phyloP scores from a whole-genome alignment of 2,797 vertebrate genomes.

The Melanotaenia boesemani region DNA sequence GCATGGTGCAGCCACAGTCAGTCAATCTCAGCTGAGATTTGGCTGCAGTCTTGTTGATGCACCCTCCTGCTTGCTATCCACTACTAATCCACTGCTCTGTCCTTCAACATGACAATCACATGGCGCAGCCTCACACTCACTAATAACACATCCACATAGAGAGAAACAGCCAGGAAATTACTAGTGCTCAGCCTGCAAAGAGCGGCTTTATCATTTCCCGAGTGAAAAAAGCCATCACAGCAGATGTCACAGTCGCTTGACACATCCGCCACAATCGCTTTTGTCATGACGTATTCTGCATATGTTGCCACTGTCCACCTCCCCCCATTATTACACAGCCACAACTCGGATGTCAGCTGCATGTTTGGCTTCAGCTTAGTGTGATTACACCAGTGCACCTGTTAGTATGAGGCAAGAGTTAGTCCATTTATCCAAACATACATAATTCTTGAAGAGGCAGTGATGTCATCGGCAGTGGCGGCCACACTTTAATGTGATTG shows the following conservation, averaged over 20 bases:
- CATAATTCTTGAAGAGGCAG: slow-evolving; percentile 10
- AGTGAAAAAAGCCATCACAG: slow-evolving; percentile 71
- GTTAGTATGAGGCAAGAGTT: slow-evolving; percentile 47
- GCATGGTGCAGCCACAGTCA: slow-evolving; percentile 48
- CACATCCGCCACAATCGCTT: slow-evolving; percentile 56
- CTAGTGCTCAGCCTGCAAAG: slow-evolving; percentile 45
- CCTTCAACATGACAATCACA: slow-evolving; percentile 72
- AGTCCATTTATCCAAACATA: slow-evolving; percentile 43
- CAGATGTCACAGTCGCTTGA: slow-evolving; percentile 72
- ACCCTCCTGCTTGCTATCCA: slow-evolving; percentile 57
- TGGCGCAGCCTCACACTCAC: slow-evolving; percentile 49
- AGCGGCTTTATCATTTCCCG: slow-evolving; percentile 42
- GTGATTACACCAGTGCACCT: slow-evolving; percentile 65
- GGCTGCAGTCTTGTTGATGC: slow-evolving; percentile 63
- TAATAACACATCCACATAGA: slow-evolving; percentile 52
- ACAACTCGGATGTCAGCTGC: slow-evolving; percentile 47
- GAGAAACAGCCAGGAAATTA: slow-evolving; percentile 46
- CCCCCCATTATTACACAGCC: slow-evolving; percentile 13
- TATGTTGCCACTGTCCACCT: neutral
- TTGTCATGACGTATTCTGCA: slow-evolving; percentile 50
- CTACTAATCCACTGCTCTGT: slow-evolving; percentile 73
- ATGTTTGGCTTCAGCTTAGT: slow-evolving; percentile 40
- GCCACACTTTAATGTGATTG: slow-evolving; percentile 15
- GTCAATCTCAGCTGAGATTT: slow-evolving; percentile 41
- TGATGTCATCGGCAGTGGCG: slow-evolving; percentile 21